Base-by-base conservation (phyloP, 2,888 invertebrate species). In the Electrophaes corylata region DNA sequence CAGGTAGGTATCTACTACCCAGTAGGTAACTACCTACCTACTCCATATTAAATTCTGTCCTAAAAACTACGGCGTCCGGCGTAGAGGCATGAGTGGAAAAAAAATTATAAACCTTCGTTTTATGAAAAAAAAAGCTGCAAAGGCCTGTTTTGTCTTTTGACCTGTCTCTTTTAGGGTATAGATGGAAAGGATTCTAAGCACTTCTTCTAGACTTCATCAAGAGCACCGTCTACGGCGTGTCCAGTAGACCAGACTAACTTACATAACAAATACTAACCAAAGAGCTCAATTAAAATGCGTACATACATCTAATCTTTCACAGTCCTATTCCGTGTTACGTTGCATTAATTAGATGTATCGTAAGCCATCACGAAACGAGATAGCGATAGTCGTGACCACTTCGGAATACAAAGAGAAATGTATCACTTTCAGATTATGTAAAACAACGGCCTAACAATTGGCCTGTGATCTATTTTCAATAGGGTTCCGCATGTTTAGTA, bases 341-440 rank as follows among this genome's bases (percentile, higher is more conserved):
- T 48, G 45, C 35, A 52, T 43, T 62, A 67, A 67, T 62, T 62
- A 57, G 65, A 68, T 52, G 57, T 67, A 74, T 72, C 68, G 72
- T 67, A 66, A 72, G 67, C 65, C 67, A 71, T 76, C 79, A 72
- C 75, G 76, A 76, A 35, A 62, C 57, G 19, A 56, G 62, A 58
- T 55, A 51, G 52, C 51, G 51, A 44, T 55, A 51, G 72, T 78
- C 88, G 86, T 88, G 88, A 87, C 84, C 72, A 47, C 79, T 72
- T 70, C 65, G 55, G 74, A 76, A 75, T 72, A 67, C 65, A 61
- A 72, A 71, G 69, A 69, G 70, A 78, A 80, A 78, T 79, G 76
- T 84, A 86, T 82, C 79, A 75, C 84, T 88, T 85, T 85, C 84
- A 71, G 75, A 73, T 86, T 85, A 82, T 73, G 74, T 83, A 85